Base-by-base conservation (phyloP, 2,797 vertebrate genomes). In the Sebastes flavidus region DNA sequence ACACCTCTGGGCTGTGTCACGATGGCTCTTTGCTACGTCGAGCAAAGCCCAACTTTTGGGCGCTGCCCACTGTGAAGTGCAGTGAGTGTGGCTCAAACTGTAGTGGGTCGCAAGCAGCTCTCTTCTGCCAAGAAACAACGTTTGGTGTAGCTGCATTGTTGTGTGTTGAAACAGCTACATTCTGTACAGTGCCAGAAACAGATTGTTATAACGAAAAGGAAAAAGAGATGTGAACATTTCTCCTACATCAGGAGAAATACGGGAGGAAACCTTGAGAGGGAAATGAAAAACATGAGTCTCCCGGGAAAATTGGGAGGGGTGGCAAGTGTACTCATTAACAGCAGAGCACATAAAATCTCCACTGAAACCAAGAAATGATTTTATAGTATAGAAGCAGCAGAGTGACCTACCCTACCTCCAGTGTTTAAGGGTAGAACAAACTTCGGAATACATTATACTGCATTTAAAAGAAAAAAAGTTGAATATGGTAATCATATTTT, bases 401-500 rank as follows among this genome's bases (percentile, higher is more conserved):
- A 27, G 10, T 11, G 56, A 75, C 30, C 58, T 2, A 1, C 0
- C 2, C 18, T 5, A 5, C 25, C 32, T 20, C 9, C 34, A 16
- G 59, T 38, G 4, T 60, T 65, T 55, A 59, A 59, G 8, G 30
- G 11, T 1, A 6, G 1, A 65, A 24, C 22, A 60, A 59, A 72
- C 14, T 36, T 2, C 8, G 24, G 29, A 49, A 77, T 27, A 58
- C 22, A 65, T 62, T 30, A 10, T 16, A 30, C 55, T 38, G 66
- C 25, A 49, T 49, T 55, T 59, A 20, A 38, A 29, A 25, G 38
- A 46, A 73, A 46, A 49, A 49, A 49, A 49, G 46, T n/a, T 22
- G 9, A 52, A 52, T 65, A 49, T 25, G 18, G 11, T 56, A 22
- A 49, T 85, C 55, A 62, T 30, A 58, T 61, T 52, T 72, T 32